phyloP scores from a whole-genome alignment of 1,140 invertebrate species.

The Zaprionus taronus region DNA sequence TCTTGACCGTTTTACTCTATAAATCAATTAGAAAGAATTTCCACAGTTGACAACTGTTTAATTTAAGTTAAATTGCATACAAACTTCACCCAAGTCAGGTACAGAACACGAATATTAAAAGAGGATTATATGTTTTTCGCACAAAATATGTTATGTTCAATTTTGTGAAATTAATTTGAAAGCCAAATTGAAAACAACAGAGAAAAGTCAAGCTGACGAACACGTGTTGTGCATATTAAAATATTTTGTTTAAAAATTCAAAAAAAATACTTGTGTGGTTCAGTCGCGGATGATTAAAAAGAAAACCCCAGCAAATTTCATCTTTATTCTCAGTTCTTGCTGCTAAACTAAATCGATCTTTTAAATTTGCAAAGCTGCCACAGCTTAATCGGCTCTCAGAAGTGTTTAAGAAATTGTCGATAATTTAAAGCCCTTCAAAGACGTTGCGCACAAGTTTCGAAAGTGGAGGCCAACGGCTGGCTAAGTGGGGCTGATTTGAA shows the following conservation, averaged over 20 bases:
- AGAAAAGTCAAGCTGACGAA: not conserved
- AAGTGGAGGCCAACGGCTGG: slow-evolving; percentile 27
- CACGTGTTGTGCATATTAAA: not conserved
- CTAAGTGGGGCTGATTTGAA: slow-evolving; percentile 41
- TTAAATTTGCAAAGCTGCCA: slow-evolving; percentile 4
- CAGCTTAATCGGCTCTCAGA: slow-evolving; percentile 11
- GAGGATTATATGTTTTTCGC: not conserved
- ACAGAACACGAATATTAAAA: not conserved
- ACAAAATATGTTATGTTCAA: not conserved
- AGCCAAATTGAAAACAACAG: not conserved
- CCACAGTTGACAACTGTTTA: not conserved
- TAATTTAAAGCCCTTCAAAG: slow-evolving; percentile 36
- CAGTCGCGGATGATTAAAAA: not conserved
- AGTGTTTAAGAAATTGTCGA: slow-evolving; percentile 24
- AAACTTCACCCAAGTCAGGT: not conserved
- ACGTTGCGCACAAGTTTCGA: not conserved
- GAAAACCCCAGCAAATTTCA: not conserved
- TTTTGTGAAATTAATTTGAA: not conserved
- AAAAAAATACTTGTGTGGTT: not conserved
- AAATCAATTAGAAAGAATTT: not conserved
- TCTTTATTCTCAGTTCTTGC: not conserved
- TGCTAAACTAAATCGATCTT: not conserved
- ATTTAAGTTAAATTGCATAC: not conserved
- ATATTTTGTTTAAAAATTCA: not conserved
- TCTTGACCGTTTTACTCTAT: not conserved